Conservation (phyloP, 2,797 vertebrate genomes). For the Acrossocheilus wenchowensis region DNA sequence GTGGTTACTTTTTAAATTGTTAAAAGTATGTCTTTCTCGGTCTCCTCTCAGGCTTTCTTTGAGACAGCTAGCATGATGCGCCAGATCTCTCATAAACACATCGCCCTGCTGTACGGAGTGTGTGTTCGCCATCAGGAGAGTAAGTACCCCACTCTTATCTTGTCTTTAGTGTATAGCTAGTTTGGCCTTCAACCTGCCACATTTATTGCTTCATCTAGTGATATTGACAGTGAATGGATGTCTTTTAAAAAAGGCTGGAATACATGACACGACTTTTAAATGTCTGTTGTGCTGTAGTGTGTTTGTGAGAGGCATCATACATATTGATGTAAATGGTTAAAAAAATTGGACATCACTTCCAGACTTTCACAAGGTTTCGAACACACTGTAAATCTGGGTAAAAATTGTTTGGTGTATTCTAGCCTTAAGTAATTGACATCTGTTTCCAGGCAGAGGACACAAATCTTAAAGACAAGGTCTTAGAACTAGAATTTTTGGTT, state of each 20-base stretch:
- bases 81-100: conserved; percentile 96
- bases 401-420: not conserved
- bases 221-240: not conserved
- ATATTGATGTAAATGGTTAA: not conserved
- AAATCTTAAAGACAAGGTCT: not conserved
- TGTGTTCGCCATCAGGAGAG: conserved; percentile 94
- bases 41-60: conserved; percentile 87
- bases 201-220: not conserved
- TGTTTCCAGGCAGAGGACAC: not conserved
- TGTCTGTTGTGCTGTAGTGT: too few species aligned
- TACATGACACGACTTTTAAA: not conserved
- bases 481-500: not conserved
- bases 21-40: conserved; percentile 3
- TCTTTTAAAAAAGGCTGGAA: not conserved
- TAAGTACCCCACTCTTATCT: conserved; percentile 77
- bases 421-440: not conserved
- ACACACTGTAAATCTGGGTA: not conserved
- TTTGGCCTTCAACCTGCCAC: not conserved
- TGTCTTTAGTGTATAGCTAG: not conserved
- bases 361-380: not conserved
- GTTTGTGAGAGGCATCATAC: too few species aligned
- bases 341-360: not conserved
- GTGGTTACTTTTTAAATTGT: not conserved
- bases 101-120: conserved; percentile 92
- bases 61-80: conserved; percentile 98